Evolutionary conservation across 2,113 vertebrate species (phyloP).

Genomic region (Mesocricetus auratus): DNA sequence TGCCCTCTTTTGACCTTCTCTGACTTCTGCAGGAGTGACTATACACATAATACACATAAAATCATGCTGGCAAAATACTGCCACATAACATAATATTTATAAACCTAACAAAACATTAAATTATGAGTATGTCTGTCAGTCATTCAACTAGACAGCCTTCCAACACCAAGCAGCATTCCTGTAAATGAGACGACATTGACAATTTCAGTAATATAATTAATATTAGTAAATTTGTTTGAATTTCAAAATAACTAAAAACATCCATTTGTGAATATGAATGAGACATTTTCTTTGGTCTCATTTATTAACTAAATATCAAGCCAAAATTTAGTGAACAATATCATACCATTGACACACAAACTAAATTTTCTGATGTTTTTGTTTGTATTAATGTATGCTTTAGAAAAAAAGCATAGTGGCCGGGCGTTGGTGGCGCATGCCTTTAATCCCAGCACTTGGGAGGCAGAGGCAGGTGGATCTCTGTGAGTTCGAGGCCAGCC

Average conservation of each 20-base stretch:
- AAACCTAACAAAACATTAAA: background rate
- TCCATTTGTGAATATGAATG: background rate
- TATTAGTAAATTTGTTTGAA: background rate
- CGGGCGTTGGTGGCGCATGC: no score
- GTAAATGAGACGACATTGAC: background rate
- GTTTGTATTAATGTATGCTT: conserved; percentile 7
- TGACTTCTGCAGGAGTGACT: no score
- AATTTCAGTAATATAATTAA: background rate
- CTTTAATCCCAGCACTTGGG: no score
- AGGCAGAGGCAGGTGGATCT: no score
- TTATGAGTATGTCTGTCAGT: background rate
- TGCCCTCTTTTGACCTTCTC: background rate
- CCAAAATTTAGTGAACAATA: background rate
- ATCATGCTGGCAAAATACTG: no score
- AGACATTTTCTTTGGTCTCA: background rate
- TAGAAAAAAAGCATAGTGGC: no score
- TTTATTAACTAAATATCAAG: background rate
- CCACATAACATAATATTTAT: background rate
- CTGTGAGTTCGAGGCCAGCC: no score
- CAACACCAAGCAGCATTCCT: background rate
- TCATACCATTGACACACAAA: background rate
- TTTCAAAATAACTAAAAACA: background rate
- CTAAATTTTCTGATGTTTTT: background rate
- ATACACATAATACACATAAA: background rate
- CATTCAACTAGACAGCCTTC: background rate